Conservation (phyloP, 2,113 vertebrate genomes). For the Heptranchias perlo region DNA sequence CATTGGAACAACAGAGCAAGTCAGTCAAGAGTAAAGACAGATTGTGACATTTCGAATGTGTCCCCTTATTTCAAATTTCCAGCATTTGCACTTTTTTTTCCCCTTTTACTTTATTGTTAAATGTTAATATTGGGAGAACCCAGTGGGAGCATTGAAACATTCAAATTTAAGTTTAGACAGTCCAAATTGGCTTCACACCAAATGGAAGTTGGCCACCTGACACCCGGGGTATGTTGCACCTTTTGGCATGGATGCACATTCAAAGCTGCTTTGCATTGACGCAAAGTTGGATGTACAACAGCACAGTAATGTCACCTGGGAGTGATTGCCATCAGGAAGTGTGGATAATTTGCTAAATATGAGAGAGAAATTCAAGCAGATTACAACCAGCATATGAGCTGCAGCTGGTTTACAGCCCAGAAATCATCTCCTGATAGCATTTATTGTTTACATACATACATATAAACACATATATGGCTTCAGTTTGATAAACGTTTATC, state of each 20-base stretch:
- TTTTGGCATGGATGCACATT: background rate
- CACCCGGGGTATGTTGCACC: background rate
- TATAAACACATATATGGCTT: background rate
- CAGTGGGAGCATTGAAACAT: background rate
- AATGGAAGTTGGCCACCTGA: background rate
- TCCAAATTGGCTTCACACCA: background rate
- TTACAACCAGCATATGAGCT: background rate
- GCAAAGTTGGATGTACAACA: background rate
- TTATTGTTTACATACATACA: background rate
- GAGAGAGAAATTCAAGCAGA: background rate
- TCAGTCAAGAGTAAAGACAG: no score
- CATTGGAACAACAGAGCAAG: no score
- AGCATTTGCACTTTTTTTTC: no score
- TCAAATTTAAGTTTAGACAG: background rate
- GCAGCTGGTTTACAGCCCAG: background rate
- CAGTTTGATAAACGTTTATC: background rate
- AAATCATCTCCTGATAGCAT: background rate
- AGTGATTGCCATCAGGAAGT: background rate
- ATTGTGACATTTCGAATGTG: no score
- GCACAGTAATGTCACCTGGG: background rate
- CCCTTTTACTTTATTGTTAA: background rate
- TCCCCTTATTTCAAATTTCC: no score
- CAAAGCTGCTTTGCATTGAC: background rate
- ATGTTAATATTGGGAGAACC: background rate
- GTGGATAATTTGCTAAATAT: background rate